Evolutionary conservation across 2,113 vertebrate genomes (phyloP).

Genomic region (Argyrosomus japonicus): DNA sequence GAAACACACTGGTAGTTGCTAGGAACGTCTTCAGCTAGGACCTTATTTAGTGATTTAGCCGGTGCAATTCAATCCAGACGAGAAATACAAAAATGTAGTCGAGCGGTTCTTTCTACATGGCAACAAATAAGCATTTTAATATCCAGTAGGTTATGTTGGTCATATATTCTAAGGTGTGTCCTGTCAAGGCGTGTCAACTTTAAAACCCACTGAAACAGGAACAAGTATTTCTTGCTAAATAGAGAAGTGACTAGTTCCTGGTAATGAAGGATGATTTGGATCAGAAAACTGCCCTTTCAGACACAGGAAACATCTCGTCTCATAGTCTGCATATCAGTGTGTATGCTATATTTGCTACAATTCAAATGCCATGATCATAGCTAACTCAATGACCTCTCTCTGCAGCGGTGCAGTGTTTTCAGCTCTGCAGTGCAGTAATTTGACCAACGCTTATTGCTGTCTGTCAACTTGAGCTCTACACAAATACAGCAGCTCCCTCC

Average conservation of each 20-base stretch:
- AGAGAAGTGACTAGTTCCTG: not conserved
- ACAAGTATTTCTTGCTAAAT: not conserved
- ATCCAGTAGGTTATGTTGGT: not conserved
- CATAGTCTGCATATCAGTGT: not conserved
- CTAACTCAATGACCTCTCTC: slow-evolving; percentile 1
- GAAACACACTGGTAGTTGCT: not conserved
- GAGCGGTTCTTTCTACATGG: not conserved
- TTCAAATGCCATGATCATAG: not conserved
- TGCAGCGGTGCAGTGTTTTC: slow-evolving; percentile 1
- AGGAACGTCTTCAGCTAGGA: no score
- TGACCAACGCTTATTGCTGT: slow-evolving; percentile 36
- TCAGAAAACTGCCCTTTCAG: no score
- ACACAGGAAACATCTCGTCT: not conserved
- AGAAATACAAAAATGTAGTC: not conserved
- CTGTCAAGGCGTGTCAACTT: not conserved
- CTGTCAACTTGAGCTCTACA: slow-evolving; percentile 47
- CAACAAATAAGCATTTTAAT: not conserved
- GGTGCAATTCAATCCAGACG: not conserved
- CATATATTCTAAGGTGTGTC: not conserved
- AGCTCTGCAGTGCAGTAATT: slow-evolving; percentile 27
- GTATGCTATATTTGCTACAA: not conserved
- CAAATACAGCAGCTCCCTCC: slow-evolving; percentile 7
- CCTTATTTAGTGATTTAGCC: not conserved
- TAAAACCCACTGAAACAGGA: not conserved
- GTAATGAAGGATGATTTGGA: not conserved